Conservation (phyloP, 2,797 vertebrate species). For the Coregonus sp. region DNA sequence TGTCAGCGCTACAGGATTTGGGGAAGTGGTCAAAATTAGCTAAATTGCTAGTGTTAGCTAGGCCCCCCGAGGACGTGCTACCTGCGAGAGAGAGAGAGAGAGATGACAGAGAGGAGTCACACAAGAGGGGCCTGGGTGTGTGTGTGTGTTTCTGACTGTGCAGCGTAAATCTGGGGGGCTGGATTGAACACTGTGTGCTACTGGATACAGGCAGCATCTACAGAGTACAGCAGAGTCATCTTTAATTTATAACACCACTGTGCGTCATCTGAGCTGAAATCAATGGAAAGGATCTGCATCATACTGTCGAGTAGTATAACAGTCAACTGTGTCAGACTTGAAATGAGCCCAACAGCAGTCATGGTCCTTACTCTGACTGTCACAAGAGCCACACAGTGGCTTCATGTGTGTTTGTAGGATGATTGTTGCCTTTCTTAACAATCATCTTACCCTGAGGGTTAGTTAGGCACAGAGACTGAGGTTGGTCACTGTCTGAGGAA, state of each 20-base stretch:
- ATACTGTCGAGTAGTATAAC: neutral
- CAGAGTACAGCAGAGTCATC: neutral
- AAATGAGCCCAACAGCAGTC: neutral
- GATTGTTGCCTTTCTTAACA: neutral
- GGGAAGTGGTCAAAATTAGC: conserved; percentile 99
- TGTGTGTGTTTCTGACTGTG: neutral
- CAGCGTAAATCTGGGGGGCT: neutral
- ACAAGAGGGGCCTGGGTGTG: conserved; percentile 34
- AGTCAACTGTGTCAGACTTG: neutral
- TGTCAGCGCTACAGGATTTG: conserved; percentile 98
- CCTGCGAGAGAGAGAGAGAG: conserved; percentile 76
- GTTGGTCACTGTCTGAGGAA: too few species aligned
- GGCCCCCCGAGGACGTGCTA: conserved; percentile 84
- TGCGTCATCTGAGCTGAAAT: neutral
- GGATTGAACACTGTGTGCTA: conserved; percentile 1
- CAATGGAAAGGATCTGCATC: neutral
- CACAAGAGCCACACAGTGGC: neutral
- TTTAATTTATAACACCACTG: neutral
- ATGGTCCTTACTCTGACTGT: neutral
- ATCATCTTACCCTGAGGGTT: neutral
- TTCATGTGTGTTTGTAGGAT: neutral
- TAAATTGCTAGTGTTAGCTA: conserved; percentile 88
- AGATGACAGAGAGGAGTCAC: conserved; percentile 59
- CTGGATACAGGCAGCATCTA: neutral
- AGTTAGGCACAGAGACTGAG: too few species aligned